A percentile compares a stretch with the other conserved stretches of the same genome.
These are phyloP conservation scores for Pogonophryne albipinna DNA, from an alignment of 2,797 vertebrate species.

Conservation along the genomic window DNA sequence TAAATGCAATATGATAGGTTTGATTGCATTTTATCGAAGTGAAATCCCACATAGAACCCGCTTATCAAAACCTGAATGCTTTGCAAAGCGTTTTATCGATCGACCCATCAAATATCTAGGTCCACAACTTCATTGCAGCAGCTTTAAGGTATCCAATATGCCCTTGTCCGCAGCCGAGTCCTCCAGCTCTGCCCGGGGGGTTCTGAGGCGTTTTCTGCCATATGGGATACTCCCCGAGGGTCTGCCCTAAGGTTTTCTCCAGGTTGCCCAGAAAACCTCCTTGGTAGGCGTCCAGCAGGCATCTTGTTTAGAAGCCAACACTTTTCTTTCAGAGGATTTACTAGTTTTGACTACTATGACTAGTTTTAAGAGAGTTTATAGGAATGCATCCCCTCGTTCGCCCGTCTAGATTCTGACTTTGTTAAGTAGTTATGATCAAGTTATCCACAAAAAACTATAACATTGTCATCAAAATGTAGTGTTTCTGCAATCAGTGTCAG, in stretches of 20 bases:
- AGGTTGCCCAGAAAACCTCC: not conserved
- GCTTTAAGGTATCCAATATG: not conserved
- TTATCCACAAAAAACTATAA: not conserved
- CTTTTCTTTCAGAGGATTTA: not conserved
- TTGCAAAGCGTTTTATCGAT: not conserved
- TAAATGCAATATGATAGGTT: not conserved
- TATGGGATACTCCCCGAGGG: not conserved
- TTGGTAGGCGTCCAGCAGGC: not conserved
- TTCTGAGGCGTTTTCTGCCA: not conserved
- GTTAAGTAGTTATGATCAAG: not conserved
- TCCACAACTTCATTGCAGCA: not conserved
- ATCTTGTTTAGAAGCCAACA: not conserved
- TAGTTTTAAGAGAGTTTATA: not conserved
- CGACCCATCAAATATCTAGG: not conserved
- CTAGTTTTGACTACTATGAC: not conserved
- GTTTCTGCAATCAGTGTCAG: not conserved
- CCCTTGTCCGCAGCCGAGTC: not conserved
- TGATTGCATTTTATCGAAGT: not conserved
- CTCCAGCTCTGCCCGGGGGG: slow-evolving; percentile 11
- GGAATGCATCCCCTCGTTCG: not conserved
- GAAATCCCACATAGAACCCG: not conserved
- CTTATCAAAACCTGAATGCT: slow-evolving; percentile 13
- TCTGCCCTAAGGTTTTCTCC: slow-evolving; percentile 14
- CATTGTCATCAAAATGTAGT: not conserved
- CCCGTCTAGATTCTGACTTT: too few relatives aligned